phyloP scores from a whole-genome alignment of 1,140 invertebrate genomes.

The Drosophila biarmipes region DNA sequence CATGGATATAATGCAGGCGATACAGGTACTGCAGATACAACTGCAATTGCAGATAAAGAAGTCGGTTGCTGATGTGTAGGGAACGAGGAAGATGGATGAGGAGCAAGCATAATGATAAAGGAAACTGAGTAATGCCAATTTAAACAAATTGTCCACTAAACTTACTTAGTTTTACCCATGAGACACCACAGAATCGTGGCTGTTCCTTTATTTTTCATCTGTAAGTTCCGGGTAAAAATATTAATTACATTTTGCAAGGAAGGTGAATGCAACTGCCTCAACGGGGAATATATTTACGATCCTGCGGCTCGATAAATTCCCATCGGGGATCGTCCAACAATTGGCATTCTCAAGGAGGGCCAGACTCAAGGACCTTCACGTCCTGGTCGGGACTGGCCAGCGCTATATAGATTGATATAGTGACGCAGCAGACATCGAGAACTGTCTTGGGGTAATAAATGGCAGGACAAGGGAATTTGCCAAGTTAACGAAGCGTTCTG shows the following conservation, averaged over 20 bases:
- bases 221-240: background rate
- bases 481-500: slow-evolving; percentile 48
- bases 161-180: too few species aligned
- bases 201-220: too few species aligned
- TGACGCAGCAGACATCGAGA: slow-evolving; percentile 20
- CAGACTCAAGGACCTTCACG: background rate
- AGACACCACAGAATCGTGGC: too few species aligned
- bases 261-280: too few species aligned
- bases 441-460: slow-evolving; percentile 48
- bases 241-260: background rate
- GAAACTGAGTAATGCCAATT: too few species aligned
- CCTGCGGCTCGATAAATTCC: background rate
- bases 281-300: background rate
- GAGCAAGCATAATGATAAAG: background rate
- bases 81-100: too few species aligned
- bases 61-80: background rate
- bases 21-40: slow-evolving; percentile 21
- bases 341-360: background rate
- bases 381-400: background rate
- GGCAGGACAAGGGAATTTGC: slow-evolving; percentile 50
- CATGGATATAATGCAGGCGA: slow-evolving; percentile 6
- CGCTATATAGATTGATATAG: slow-evolving; percentile 28
- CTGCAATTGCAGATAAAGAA: slow-evolving; percentile 16
- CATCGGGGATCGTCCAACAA: background rate
- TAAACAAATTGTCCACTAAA: too few species aligned